These are phyloP conservation scores for Sycobia sp. DNA, from an alignment of 1,140 invertebrate genomes.

Conservation along the genomic window DNA sequence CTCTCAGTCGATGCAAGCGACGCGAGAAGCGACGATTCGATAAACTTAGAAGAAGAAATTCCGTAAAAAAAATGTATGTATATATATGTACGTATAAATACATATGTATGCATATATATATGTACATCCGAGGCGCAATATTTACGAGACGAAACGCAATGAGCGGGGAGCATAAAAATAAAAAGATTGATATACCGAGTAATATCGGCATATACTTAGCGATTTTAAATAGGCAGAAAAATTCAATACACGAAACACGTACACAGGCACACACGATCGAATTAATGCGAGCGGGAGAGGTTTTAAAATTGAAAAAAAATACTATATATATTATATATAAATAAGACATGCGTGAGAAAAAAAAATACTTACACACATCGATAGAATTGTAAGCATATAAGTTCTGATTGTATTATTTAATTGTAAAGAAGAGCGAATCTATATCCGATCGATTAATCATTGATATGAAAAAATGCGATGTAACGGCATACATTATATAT, in stretches of 20 bases:
- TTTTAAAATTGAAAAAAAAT: constrained; percentile 25
- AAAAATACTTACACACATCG: constrained; percentile 33
- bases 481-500: constrained; percentile 35
- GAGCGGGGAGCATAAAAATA: neutral
- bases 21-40: constrained; percentile 6
- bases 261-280: constrained; percentile 2
- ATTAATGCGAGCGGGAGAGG: constrained; percentile 23
- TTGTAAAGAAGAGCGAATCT: constrained; percentile 33
- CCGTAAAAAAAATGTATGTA: constrained; percentile 7
- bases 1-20: constrained; percentile 24
- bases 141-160: neutral
- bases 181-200: neutral
- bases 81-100: constrained; percentile 4
- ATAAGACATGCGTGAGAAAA: constrained; percentile 30
- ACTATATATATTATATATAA: too few relatives aligned
- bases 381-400: constrained; percentile 36
- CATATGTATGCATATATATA: constrained; percentile 1
- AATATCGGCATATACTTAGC: constrained; percentile 11
- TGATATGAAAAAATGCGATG: constrained; percentile 26
- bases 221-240: constrained; percentile 21
- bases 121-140: constrained; percentile 17
- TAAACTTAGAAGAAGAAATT: neutral
- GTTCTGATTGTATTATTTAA: constrained; percentile 37
- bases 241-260: constrained; percentile 6
- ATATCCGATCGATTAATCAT: constrained; percentile 34